phyloP scores from a whole-genome alignment of 2,888 invertebrate genomes.

The Lasioglossum oenotherae region DNA sequence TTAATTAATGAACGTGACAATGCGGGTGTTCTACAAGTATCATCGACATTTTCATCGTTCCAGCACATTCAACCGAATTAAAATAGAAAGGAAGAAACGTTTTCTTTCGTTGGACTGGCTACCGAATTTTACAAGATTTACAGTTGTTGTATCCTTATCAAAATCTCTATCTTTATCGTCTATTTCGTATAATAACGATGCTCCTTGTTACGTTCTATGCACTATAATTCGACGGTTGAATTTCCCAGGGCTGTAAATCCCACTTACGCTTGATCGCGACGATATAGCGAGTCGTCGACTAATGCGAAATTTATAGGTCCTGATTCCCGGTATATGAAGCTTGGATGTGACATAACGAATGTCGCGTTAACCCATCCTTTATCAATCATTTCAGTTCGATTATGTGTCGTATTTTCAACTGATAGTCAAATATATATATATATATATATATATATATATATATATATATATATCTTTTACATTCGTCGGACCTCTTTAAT shows the following conservation, averaged over 20 bases:
- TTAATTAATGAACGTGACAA: slow-evolving; percentile 67
- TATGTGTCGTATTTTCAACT: neutral
- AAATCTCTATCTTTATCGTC: neutral
- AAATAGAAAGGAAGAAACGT: neutral
- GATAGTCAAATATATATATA: neutral
- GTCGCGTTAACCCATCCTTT: neutral
- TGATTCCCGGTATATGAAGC: neutral
- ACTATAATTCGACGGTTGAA: neutral
- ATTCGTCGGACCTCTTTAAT: neutral
- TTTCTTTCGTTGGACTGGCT: neutral
- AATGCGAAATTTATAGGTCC: neutral
- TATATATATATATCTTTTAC: neutral
- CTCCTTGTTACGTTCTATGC: neutral
- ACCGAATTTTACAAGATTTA: neutral
- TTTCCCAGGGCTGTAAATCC: neutral
- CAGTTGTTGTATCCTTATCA: neutral
- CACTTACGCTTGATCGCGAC: slow-evolving; percentile 8
- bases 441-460: too few species aligned
- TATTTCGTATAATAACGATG: neutral
- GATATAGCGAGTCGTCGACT: slow-evolving; percentile 10
- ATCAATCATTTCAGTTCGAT: neutral
- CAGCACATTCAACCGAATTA: neutral
- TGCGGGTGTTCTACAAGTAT: slow-evolving; percentile 12
- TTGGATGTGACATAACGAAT: neutral
- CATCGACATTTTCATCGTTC: neutral